Conservation (phyloP, 2,888 invertebrate genomes). For the Macrophya annulata region DNA sequence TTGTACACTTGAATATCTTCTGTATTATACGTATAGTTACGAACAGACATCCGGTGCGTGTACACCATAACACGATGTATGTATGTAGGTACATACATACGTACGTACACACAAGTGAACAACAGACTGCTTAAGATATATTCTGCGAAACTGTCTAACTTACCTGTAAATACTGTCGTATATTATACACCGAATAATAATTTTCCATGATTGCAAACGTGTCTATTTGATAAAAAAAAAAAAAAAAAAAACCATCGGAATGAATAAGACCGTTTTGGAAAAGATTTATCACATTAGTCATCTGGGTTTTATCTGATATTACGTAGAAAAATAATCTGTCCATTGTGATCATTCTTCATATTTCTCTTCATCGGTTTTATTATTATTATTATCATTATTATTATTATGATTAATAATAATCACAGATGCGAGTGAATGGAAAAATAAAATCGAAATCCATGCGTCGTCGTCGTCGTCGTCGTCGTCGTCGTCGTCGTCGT, state of each 20-base stretch:
- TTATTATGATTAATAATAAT: neutral
- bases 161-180: neutral
- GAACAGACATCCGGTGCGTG: conserved; percentile 8
- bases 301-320: neutral
- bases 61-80: neutral
- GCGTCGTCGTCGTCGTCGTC: neutral
- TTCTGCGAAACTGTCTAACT: neutral
- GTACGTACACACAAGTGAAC: neutral
- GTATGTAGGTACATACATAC: neutral
- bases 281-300: neutral
- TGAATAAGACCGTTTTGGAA: neutral
- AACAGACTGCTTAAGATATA: conserved; percentile 1
- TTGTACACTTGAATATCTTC: neutral
- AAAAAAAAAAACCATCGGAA: neutral
- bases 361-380: neutral
- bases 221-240: neutral
- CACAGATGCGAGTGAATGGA: neutral
- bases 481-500: too few relatives aligned
- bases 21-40: neutral
- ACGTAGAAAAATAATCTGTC: neutral
- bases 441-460: conserved; percentile 33
- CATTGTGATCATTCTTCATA: neutral
- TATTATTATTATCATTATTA: too few relatives aligned
- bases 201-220: neutral
- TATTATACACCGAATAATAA: neutral